phyloP scores from a whole-genome alignment of 2,888 invertebrate genomes.

The Deilephila elpenor region DNA sequence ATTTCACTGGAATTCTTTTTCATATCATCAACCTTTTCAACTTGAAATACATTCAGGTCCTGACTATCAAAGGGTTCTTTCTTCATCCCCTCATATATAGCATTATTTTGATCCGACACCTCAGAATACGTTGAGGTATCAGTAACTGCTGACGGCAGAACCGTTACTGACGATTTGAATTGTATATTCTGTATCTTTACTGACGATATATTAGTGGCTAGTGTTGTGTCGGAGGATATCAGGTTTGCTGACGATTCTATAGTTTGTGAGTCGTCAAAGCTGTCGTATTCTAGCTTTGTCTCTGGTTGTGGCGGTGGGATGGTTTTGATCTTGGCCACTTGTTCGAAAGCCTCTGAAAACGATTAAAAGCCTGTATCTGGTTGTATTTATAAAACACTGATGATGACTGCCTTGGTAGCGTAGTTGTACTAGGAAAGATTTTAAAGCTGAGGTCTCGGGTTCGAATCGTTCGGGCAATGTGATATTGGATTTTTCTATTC shows the following conservation, averaged over 20 bases:
- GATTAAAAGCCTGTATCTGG: background rate
- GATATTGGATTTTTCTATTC: too few species aligned
- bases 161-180: constrained; percentile 57
- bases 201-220: constrained; percentile 1
- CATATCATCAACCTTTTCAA: constrained; percentile 8
- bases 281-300: background rate
- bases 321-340: constrained; percentile 22
- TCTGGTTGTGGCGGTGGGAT: background rate
- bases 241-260: constrained; percentile 4
- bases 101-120: constrained; percentile 33
- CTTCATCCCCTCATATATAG: constrained; percentile 32
- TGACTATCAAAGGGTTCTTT: constrained; percentile 15
- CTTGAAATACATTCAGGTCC: constrained; percentile 23
- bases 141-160: constrained; percentile 52
- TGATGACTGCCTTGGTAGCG: too few species aligned
- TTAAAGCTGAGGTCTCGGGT: too few species aligned
- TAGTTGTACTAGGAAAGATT: too few species aligned
- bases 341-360: constrained; percentile 42
- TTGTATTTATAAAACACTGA: too few species aligned
- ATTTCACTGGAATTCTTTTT: constrained; percentile 28
- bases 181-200: constrained; percentile 36
- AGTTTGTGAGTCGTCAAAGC: background rate
- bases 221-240: constrained; percentile 32
- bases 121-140: constrained; percentile 49
- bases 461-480: too few species aligned